Evolutionary conservation across 1,140 invertebrate species (phyloP).

Genomic region (Odontomachus brunneus): DNA sequence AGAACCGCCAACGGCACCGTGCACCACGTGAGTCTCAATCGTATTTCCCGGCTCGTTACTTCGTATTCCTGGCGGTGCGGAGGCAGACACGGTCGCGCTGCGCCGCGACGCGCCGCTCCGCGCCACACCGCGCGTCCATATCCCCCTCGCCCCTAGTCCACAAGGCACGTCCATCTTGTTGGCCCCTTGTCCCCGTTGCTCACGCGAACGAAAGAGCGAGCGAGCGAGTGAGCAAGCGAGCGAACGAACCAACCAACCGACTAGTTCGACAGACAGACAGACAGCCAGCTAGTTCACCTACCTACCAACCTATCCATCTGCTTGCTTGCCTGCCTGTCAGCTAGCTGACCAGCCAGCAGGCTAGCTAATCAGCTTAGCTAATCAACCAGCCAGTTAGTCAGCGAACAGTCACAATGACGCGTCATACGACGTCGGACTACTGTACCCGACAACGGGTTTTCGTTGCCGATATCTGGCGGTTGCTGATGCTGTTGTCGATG

Average conservation of each 20-base stretch:
- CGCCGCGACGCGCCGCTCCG: conserved; percentile 35
- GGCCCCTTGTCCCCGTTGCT: conserved; percentile 81
- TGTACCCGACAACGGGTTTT: conserved; percentile 53
- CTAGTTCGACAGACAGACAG: too few species aligned
- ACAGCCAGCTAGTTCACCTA: too few species aligned
- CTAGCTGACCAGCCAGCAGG: too few species aligned
- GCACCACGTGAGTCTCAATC: conserved; percentile 81
- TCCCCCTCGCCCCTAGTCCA: conserved; percentile 67
- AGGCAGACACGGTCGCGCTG: neutral
- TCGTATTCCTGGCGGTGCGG: neutral
- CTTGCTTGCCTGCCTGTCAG: too few species aligned
- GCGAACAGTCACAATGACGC: conserved; percentile 69
- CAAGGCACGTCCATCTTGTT: conserved; percentile 81
- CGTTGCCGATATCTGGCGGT: conserved; percentile 12
- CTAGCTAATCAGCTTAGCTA: too few species aligned
- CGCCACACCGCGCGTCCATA: conserved; percentile 40
- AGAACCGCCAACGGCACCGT: conserved; percentile 77
- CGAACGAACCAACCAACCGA: too few species aligned
- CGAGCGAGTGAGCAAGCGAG: neutral
- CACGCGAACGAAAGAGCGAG: conserved; percentile 44
- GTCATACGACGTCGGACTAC: conserved; percentile 71
- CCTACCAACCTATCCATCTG: too few species aligned
- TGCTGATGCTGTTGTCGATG: conserved; percentile 2
- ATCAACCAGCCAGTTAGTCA: neutral
- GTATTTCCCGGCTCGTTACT: conserved; percentile 28